Evolutionary conservation across 2,113 vertebrate species (phyloP), one percentile per base, ranked within the genome.

Genomic region (Beaufortia kweichowensis): DNA sequence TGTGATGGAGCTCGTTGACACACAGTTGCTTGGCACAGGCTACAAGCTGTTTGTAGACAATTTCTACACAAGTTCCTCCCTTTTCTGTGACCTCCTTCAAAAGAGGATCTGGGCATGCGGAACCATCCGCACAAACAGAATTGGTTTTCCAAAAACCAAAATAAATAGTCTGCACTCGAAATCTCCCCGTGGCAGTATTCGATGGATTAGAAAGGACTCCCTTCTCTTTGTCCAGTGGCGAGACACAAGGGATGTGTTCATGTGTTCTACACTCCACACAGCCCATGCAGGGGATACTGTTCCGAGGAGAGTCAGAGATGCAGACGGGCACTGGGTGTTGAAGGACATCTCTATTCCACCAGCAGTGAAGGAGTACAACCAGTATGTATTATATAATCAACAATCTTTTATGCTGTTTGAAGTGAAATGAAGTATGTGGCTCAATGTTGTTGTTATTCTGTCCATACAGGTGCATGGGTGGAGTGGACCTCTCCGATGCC

Each of bases 401-500:
- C 57, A 19, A 29, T 60, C 26, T 29, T 60, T 60, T 29, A 60
- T 19, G 26, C 1, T 29, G 28, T 19, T 60, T 60, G 57, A 60
- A 60, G 28, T 29, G 0, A 60, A 8, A 60, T 59, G 7, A 28
- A 59, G 21, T 29, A 15, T 17, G n/a, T n/a, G n/a, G n/a, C 57
- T 29, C 15, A 9, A 19, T 60, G 26, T 60, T 29, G 26, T 29
- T 60, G n/a, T 60, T 59, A 8, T 60, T 28, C 6, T 60, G 15
- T 60, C 57, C 57, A 29, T 7, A 29, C 57, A 60, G 26, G 26
- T 60, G 15, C 57, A 69, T 55, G 65, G 24, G 23, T 24, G 39
- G 65, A 28, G 41, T 67, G 41, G 65, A 67, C 65, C 26, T 48
- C 2, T 67, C 65, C 3, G 65, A 67, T 26, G 7, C 65, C 46